These are phyloP conservation scores for Caenorhabditis latens DNA, from an alignment of 1,140 invertebrate genomes.

Conservation along the genomic window DNA sequence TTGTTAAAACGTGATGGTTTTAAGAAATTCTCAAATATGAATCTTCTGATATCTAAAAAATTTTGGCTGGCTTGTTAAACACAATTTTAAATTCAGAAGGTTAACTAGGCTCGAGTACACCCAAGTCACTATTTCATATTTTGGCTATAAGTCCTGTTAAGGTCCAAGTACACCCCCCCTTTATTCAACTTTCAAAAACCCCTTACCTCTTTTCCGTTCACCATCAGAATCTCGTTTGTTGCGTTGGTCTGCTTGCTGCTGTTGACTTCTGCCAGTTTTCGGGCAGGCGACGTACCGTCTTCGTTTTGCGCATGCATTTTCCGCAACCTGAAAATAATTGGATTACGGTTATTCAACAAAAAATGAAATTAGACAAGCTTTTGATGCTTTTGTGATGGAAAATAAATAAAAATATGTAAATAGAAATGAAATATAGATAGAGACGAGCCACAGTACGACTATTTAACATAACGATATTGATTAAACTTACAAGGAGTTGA, in stretches of 20 bases:
- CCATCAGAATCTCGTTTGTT: conserved; percentile 14
- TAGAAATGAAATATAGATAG: background rate
- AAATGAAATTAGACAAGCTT: too few species aligned
- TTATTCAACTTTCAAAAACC: background rate
- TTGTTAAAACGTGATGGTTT: too few species aligned
- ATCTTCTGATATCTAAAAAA: too few species aligned
- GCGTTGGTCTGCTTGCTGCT: background rate
- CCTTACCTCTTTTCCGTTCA: background rate
- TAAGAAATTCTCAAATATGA: too few species aligned
- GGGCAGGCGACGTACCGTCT: conserved; percentile 45
- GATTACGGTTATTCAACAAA: too few species aligned
- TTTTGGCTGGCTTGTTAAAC: too few species aligned
- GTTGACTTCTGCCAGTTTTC: background rate
- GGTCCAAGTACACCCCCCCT: too few species aligned
- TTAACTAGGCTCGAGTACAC: too few species aligned
- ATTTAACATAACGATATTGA: conserved; percentile 3
- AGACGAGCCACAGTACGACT: background rate
- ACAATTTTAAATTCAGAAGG: too few species aligned
- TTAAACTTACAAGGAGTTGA: conserved; percentile 34
- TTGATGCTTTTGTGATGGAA: background rate
- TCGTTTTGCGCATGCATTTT: conserved; percentile 60
- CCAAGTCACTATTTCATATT: background rate
- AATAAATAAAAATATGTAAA: conserved; percentile 1
- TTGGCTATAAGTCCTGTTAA: background rate
- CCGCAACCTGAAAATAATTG: conserved; percentile 26